Conservation (phyloP, 2,113 vertebrate species). For the Tyto alba region DNA sequence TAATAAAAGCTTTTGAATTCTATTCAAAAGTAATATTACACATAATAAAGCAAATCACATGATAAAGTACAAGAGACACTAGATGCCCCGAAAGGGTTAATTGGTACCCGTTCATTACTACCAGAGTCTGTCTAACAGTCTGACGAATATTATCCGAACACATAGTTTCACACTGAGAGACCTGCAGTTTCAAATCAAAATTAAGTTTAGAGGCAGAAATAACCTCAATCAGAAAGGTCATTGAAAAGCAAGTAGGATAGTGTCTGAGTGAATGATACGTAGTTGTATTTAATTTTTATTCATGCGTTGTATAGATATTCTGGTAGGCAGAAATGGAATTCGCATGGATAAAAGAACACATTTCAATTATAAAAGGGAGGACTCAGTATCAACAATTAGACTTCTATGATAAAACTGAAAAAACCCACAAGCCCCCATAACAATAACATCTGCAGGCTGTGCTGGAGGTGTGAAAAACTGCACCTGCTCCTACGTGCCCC, state of each 20-base stretch:
- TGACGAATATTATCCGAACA: neutral
- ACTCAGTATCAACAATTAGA: neutral
- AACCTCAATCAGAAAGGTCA: neutral
- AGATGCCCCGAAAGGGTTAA: neutral
- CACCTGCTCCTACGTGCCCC: neutral
- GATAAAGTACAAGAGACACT: neutral
- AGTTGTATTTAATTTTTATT: neutral
- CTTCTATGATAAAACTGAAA: neutral
- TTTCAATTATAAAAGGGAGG: neutral
- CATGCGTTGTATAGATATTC: neutral
- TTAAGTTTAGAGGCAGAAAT: neutral
- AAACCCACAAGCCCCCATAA: neutral
- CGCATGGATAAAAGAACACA: neutral
- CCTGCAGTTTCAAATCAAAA: neutral
- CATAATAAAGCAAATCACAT: neutral
- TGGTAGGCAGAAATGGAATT: neutral
- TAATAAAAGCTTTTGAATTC: too few species aligned
- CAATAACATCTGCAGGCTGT: neutral
- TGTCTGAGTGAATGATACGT: neutral
- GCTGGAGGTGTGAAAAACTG: constrained; percentile 15
- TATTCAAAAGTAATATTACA: too few species aligned
- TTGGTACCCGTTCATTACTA: neutral
- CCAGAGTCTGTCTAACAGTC: neutral
- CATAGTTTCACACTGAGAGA: neutral
- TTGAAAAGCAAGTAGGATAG: neutral